Base-by-base conservation (phyloP, 30 jellyfish, hydroid and myxozoan species). In the Turritopsis rubra region DNA sequence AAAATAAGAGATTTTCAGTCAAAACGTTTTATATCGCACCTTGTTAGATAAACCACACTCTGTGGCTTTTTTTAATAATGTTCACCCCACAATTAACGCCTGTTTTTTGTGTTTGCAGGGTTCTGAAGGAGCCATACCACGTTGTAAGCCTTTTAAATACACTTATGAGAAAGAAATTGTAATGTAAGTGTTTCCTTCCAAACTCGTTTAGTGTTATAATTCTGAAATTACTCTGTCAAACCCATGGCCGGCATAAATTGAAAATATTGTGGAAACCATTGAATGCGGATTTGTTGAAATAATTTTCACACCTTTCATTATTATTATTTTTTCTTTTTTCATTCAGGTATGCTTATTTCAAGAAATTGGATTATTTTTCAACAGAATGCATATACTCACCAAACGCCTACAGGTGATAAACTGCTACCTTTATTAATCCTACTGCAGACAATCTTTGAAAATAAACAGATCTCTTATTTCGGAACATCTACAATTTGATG, bases 321-420 rank as follows among this genome's bases (percentile, higher is more conserved):
- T 3, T 5, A n/a, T 68, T 0, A 9, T 30, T 31, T 20, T 28
- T 28, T 1, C 72, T 27, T 7, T 41, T 79, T 30, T 22, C 79
- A 54, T 22, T 25, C 79, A 95, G 99, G 99, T 95, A 95, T 85
- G 99, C 99, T 19, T 90, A 95, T 70, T 95, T 90, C 95, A 90
- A 87, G 81, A 88, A 90, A 66, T 77, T 95, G 53, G 99, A 95
- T 71, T 95, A 95, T 71, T 95, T 95, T 75, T 87, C 99, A 28
- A 95, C 99, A 8, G 99, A 95, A 72, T 95, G 99, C 53, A 89
- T 90, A n/a, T 95, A 95, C 84, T 95, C 99, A 18, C 99, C 97
- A 21, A 90, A 95, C 85, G 99, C 97, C 1, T 95, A 90, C 92
- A 90, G 99, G 99, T 95, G 30, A 8, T 1, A 3, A 13, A 41